A percentile compares a stretch with the other conserved stretches of the same genome.
These are phyloP conservation scores for Tribolium castaneum DNA, from an alignment of 1,140 invertebrate species.

Conservation along the genomic window DNA sequence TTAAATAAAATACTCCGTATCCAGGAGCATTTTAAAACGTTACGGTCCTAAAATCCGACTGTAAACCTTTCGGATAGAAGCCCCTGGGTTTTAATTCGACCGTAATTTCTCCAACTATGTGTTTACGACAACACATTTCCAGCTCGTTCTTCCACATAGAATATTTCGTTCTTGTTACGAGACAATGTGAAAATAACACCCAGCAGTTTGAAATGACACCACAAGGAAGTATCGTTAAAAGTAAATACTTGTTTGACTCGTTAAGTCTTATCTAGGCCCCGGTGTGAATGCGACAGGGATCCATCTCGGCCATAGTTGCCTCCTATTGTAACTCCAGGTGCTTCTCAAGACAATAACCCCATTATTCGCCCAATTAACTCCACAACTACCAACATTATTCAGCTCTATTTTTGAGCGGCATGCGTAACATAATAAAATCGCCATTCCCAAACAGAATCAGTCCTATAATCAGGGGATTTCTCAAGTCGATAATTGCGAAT, in stretches of 20 bases:
- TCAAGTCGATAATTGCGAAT: slow-evolving; percentile 57
- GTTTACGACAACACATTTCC: slow-evolving; percentile 10
- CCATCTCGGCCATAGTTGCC: slow-evolving; percentile 1
- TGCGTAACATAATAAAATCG: slow-evolving; percentile 36
- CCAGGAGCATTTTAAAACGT: slow-evolving; percentile 1
- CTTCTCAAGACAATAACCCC: slow-evolving; percentile 8
- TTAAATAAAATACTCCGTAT: slow-evolving; percentile 3
- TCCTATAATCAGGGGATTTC: slow-evolving; percentile 52
- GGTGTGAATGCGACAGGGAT: slow-evolving; percentile 1
- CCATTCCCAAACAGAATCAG: slow-evolving; percentile 31
- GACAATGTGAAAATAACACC: slow-evolving; percentile 15
- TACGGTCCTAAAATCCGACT: slow-evolving; percentile 19
- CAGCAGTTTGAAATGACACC: neutral
- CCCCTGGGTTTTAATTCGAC: slow-evolving; percentile 9
- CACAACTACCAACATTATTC: neutral
- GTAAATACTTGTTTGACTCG: slow-evolving; percentile 46
- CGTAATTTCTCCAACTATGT: slow-evolving; percentile 24
- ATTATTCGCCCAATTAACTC: slow-evolving; percentile 6
- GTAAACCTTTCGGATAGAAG: slow-evolving; percentile 4
- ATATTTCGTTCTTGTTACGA: slow-evolving; percentile 17
- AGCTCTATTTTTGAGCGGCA: neutral
- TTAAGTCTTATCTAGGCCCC: slow-evolving; percentile 42
- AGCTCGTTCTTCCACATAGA: neutral
- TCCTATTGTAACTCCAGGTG: slow-evolving; percentile 24
- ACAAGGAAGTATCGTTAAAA: slow-evolving; percentile 38